phyloP scores from a whole-genome alignment of 2,888 invertebrate genomes.

The Plebejus melissa region DNA sequence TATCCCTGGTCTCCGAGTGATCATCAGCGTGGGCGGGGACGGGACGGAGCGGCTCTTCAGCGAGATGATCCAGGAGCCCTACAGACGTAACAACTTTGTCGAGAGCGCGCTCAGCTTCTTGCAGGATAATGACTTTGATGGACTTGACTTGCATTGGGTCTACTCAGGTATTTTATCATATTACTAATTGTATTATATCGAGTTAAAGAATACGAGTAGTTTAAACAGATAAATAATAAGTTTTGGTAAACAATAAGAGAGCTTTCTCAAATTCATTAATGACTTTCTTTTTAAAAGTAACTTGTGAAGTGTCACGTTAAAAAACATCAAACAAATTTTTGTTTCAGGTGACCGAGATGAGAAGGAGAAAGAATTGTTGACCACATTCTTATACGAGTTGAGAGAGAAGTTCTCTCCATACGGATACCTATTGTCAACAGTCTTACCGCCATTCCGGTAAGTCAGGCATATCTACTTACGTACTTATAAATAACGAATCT shows the following conservation, averaged over 20 bases:
- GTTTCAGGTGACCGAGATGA: conserved; percentile 65
- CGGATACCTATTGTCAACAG: conserved; percentile 78
- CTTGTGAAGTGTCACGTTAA: too few species aligned
- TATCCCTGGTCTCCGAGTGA: conserved; percentile 83
- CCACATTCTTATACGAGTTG: conserved; percentile 79
- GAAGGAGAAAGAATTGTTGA: conserved; percentile 77
- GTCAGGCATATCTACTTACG: too few species aligned
- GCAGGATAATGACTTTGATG: conserved; percentile 86
- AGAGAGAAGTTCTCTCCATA: conserved; percentile 78
- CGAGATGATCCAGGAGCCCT: conserved; percentile 79
- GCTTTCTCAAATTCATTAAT: too few species aligned
- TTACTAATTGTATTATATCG: too few species aligned
- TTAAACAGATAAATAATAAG: too few species aligned
- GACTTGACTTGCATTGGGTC: conserved; percentile 89
- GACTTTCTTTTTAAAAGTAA: too few species aligned
- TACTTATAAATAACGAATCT: too few species aligned
- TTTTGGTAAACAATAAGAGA: too few species aligned
- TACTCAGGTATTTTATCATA: conserved; percentile 74
- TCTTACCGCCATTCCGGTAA: conserved; percentile 79
- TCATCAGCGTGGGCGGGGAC: conserved; percentile 87
- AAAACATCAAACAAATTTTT: neutral
- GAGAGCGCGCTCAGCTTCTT: conserved; percentile 82
- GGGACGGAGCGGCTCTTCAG: conserved; percentile 80
- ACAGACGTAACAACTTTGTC: conserved; percentile 78
- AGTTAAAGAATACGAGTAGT: too few species aligned